These are phyloP conservation scores for Upupa epops DNA, from an alignment of 2,113 vertebrate species.

Conservation along the genomic window DNA sequence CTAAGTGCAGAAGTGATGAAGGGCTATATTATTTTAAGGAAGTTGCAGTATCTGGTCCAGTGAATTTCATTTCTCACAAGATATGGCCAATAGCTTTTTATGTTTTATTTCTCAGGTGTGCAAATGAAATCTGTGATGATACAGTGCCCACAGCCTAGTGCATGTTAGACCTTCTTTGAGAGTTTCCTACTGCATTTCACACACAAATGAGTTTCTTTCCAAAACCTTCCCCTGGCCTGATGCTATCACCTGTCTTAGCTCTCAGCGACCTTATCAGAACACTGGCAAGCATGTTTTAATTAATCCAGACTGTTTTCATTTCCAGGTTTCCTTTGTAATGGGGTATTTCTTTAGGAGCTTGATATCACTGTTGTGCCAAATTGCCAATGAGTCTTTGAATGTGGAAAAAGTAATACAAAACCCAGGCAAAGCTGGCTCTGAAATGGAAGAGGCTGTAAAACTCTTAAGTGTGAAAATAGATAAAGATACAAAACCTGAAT, in stretches of 20 bases:
- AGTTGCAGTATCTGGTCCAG: conserved; percentile 60
- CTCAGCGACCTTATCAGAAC: not conserved
- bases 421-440: not conserved
- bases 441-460: not conserved
- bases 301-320: not conserved
- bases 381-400: not conserved
- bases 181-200: not conserved
- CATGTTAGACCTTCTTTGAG: not conserved
- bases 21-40: conserved; percentile 71
- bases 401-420: not conserved
- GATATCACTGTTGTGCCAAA: not conserved
- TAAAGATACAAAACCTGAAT: not conserved
- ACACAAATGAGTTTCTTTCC: not conserved
- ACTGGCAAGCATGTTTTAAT: not conserved
- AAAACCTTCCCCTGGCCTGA: not conserved
- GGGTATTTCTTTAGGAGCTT: not conserved
- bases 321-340: not conserved
- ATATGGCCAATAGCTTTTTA: conserved; percentile 77
- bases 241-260: not conserved
- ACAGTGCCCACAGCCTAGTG: not conserved
- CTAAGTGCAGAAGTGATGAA: conserved; percentile 50
- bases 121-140: conserved; percentile 27
- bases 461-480: not conserved
- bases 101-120: conserved; percentile 67
- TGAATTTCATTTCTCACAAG: conserved; percentile 71